These are phyloP conservation scores for Meles meles DNA, from an alignment of 2,113 vertebrate species.

Conservation along the genomic window DNA sequence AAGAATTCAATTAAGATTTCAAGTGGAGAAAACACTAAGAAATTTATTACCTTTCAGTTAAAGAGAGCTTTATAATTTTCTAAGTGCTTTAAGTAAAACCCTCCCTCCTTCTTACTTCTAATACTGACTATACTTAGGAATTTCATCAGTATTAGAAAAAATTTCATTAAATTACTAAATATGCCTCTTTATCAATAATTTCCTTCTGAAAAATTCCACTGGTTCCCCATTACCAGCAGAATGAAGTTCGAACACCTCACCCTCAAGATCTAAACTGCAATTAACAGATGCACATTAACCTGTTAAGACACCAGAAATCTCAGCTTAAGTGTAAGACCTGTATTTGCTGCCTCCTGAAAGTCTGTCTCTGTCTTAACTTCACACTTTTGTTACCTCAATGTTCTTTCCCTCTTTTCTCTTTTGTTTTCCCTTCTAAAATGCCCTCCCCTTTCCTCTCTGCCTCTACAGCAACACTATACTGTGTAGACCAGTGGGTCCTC, in stretches of 20 bases:
- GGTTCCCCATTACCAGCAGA: neutral
- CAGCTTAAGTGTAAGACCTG: neutral
- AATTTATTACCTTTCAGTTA: neutral
- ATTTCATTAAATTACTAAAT: neutral
- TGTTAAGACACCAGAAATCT: slow-evolving; percentile 20
- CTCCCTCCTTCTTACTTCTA: neutral
- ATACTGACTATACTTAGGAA: neutral
- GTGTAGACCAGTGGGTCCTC: neutral
- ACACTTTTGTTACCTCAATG: neutral
- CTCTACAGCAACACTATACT: neutral
- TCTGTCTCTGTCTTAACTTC: neutral
- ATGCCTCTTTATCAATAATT: neutral
- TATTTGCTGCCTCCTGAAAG: neutral
- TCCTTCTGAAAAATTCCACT: slow-evolving; percentile 7
- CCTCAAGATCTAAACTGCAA: neutral
- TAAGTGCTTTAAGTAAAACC: neutral
- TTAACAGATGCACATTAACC: neutral
- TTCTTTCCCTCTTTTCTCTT: neutral
- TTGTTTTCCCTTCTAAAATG: neutral
- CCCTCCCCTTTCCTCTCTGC: neutral
- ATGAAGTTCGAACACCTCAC: neutral
- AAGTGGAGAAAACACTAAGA: neutral
- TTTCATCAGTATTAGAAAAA: neutral
- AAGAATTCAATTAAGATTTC: neutral
- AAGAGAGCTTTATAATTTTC: neutral